A percentile compares a stretch with the other conserved stretches of the same genome.
Conservation (phyloP, 2,888 invertebrate species). For the Zaprionus bogoriensis region DNA sequence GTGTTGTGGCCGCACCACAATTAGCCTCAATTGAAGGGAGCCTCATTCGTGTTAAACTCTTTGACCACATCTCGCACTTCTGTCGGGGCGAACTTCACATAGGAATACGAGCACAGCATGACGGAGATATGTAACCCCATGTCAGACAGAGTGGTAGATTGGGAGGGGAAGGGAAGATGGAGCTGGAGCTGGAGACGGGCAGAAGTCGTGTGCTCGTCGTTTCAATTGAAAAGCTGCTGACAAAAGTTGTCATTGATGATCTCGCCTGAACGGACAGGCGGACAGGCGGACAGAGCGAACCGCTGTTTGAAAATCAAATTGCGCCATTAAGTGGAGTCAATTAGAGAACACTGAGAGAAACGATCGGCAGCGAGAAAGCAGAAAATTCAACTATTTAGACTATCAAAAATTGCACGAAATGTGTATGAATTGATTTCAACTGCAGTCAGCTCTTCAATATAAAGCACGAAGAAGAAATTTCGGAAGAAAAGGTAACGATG, state of each 20-base stretch:
- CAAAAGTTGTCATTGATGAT: slow-evolving; percentile 75
- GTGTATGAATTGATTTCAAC: too few species aligned
- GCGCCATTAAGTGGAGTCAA: slow-evolving; percentile 71
- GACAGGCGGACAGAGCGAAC: slow-evolving; percentile 8
- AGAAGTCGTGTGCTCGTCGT: slow-evolving; percentile 17
- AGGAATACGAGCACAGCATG: slow-evolving; percentile 12
- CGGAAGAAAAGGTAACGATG: background rate
- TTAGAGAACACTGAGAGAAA: slow-evolving; percentile 43
- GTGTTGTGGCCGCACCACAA: slow-evolving; percentile 59
- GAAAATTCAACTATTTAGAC: too few species aligned
- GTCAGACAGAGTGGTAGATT: background rate
- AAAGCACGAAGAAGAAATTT: background rate
- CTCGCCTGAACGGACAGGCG: slow-evolving; percentile 9
- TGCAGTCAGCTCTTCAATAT: background rate
- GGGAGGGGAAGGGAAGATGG: too few species aligned
- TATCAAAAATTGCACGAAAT: too few species aligned
- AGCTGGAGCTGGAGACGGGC: background rate
- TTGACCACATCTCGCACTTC: slow-evolving; percentile 67
- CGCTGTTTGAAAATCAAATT: slow-evolving; percentile 69
- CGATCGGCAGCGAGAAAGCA: too few species aligned
- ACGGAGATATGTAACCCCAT: background rate
- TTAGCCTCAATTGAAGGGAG: slow-evolving; percentile 75
- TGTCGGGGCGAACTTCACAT: slow-evolving; percentile 58
- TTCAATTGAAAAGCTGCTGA: slow-evolving; percentile 73
- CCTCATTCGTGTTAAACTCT: slow-evolving; percentile 75